These are phyloP conservation scores for Blera fallax DNA, from an alignment of 2,888 invertebrate genomes.

Conservation along the genomic window DNA sequence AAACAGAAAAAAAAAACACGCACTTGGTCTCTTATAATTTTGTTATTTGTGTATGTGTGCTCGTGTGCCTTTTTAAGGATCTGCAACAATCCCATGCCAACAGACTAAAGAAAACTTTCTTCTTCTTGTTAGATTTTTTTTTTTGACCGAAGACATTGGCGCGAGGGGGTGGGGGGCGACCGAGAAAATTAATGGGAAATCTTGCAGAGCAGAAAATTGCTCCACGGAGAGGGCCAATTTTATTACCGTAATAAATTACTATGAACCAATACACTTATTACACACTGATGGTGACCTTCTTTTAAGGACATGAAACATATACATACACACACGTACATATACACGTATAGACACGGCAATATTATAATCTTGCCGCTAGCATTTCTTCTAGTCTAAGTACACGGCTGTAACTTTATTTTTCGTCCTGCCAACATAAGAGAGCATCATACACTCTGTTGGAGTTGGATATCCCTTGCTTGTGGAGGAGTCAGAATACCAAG, in stretches of 20 bases:
- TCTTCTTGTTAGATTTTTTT: neutral
- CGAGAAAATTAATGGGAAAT: conserved; percentile 70
- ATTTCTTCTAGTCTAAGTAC: conserved; percentile 26
- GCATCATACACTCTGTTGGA: conserved; percentile 25
- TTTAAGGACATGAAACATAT: conserved; percentile 54
- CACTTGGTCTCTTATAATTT: conserved; percentile 33
- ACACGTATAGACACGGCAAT: conserved; percentile 43
- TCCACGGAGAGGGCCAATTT: conserved; percentile 71
- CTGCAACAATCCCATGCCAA: conserved; percentile 34
- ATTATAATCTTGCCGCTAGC: conserved; percentile 60
- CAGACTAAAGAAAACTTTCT: conserved; percentile 35
- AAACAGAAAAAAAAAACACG: neutral
- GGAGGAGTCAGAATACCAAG: conserved; percentile 7
- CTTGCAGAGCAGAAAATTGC: conserved; percentile 72
- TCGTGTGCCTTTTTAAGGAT: conserved; percentile 20
- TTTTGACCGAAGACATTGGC: conserved; percentile 5
- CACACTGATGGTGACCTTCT: conserved; percentile 64
- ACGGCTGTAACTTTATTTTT: conserved; percentile 19
- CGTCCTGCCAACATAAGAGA: neutral
- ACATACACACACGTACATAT: conserved; percentile 14
- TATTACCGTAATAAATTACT: conserved; percentile 74
- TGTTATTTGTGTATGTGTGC: conserved; percentile 12
- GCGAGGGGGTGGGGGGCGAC: neutral
- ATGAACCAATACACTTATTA: conserved; percentile 74
- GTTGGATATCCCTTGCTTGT: conserved; percentile 24